Evolutionary conservation across 2,888 invertebrate species (phyloP), one percentile per base, ranked within the genome.

Genomic region (Electrophaes corylata): DNA sequence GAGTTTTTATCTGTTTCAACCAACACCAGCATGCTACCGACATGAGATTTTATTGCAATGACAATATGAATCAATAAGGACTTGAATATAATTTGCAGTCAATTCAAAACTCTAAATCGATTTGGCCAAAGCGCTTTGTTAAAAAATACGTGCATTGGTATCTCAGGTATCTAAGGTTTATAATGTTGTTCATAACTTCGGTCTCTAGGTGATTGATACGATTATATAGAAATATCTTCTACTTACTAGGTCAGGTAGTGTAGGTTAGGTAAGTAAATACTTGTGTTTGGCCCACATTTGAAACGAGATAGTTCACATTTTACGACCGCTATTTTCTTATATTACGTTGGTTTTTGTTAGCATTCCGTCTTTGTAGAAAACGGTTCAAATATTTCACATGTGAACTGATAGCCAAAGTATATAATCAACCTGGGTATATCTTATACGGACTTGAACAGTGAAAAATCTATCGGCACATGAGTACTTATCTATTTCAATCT

Each of bases 281-380:
- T 46, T 12, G 48, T 37, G 53, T 61, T 59, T 61, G 57, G 54
- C 54, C 55, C 55, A 53, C 50, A 52, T 57, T 26, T 20, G 35
- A 37, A 49, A 53, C 53, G 23, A 60, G 54, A 65, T 63, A 52
- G 33, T 52, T 49, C 39, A 52, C 54, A 63, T 65, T 60, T 60
- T 65, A 62, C 35, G 41, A 56, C 45, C 16, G 50, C 47, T 58
- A 50, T 63, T 57, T 59, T 51, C 55, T 31, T n/a, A 45, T 56
- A 50, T 10, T 39, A 47, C 48, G 29, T 20, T 19, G n/a, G 39
- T 57, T 62, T 61, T 65, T 56, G 16, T 45, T 16, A 14, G 33
- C 57, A 62, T 65, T 53, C 43, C 16, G 33, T 50, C 55, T 49
- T 52, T 55, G 52, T 60, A 52, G 37, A 55, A 14, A 23, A 45